Evolutionary conservation across 2,888 invertebrate species (phyloP).

Genomic region (Cryptops parisi): DNA sequence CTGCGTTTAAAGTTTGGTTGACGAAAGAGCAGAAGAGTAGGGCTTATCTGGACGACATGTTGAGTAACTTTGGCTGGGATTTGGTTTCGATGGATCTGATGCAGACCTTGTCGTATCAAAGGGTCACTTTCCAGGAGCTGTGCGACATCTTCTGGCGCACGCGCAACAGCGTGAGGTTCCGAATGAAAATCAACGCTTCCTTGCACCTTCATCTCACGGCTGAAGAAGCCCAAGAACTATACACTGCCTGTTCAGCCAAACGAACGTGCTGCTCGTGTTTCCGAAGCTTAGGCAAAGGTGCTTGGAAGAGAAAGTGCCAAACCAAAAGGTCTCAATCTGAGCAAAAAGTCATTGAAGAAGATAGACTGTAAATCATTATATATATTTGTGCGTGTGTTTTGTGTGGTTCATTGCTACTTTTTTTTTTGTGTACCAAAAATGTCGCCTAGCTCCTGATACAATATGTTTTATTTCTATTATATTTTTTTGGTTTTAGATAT

Average conservation of each 20-base stretch:
- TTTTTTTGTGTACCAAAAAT: no score
- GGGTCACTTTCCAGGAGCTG: slow-evolving; percentile 1
- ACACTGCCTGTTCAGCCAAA: neutral
- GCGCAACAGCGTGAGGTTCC: neutral
- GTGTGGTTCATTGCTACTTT: no score
- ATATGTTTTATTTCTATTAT: no score
- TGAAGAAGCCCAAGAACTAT: neutral
- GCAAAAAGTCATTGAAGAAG: no score
- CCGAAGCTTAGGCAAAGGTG: no score
- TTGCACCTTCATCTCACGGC: neutral
- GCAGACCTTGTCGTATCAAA: neutral
- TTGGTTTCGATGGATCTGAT: neutral
- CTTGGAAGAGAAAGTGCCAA: no score
- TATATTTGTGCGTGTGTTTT: no score
- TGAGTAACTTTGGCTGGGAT: slow-evolving; percentile 1
- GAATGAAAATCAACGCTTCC: neutral
- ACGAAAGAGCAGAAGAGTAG: neutral
- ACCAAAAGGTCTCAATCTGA: no score
- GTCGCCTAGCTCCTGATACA: no score
- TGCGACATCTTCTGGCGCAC: neutral
- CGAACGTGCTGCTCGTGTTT: neutral
- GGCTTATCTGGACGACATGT: neutral
- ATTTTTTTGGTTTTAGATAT: no score
- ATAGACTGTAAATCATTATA: no score
- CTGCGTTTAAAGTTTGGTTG: neutral